phyloP scores from a whole-genome alignment of 2,113 vertebrate species.

The Telmatochromis brachygnathus region DNA sequence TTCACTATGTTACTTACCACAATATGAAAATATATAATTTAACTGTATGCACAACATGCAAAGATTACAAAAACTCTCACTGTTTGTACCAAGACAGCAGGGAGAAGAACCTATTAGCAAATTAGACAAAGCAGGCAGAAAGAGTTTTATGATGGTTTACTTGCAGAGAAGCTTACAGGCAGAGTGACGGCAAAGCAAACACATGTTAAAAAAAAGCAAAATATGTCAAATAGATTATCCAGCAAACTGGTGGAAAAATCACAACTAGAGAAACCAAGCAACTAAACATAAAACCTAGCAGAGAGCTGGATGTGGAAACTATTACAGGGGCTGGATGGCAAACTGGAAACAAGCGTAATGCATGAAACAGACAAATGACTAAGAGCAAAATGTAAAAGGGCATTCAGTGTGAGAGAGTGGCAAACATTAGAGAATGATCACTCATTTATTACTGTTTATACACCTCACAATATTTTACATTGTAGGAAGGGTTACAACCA shows the following conservation, averaged over 20 bases:
- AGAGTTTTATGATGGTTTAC: not conserved
- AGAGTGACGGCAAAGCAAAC: not conserved
- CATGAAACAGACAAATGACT: not conserved
- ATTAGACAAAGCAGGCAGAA: not conserved
- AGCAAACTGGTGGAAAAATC: not conserved
- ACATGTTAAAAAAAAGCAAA: not conserved
- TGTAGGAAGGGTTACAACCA: not conserved
- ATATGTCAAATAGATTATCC: not conserved
- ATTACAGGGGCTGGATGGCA: not conserved
- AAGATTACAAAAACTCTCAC: not conserved
- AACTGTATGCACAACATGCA: not conserved
- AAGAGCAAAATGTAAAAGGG: not conserved
- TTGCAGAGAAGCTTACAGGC: not conserved
- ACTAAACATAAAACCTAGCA: not conserved
- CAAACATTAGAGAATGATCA: not conserved
- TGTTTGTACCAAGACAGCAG: not conserved
- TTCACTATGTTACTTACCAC: not conserved
- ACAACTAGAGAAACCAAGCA: not conserved
- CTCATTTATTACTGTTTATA: not conserved
- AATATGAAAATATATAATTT: not conserved
- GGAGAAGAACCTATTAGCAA: fast-evolving
- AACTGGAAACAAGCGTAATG: not conserved
- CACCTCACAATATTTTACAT: not conserved
- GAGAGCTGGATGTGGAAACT: not conserved
- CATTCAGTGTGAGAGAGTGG: fast-evolving